Conservation (phyloP, 2,113 vertebrate species). For the Pomatostomus ruficeps region DNA sequence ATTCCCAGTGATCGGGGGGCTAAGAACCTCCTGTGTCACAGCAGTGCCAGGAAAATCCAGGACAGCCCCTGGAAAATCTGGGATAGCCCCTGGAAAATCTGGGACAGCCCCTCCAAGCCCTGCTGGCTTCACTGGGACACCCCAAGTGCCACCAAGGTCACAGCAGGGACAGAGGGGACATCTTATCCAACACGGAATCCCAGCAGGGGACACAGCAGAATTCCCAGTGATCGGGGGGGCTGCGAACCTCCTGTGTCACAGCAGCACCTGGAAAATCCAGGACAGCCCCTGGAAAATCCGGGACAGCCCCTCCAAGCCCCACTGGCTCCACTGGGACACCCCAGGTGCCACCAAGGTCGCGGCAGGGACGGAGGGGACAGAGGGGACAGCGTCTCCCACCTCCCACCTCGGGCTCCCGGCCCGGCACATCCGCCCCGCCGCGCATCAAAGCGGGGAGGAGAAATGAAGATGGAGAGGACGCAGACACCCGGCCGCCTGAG, state of each 20-base stretch:
- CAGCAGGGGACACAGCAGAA: background rate
- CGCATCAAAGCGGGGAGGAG: background rate
- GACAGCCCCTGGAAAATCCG: background rate
- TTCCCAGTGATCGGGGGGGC: background rate
- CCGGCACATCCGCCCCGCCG: background rate
- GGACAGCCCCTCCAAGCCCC: background rate
- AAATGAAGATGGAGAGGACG: slow-evolving; percentile 15
- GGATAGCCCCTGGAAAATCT: no score
- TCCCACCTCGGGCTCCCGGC: background rate
- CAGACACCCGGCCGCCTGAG: background rate
- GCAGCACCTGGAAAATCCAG: background rate
- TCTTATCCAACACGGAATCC: background rate
- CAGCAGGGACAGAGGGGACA: no score
- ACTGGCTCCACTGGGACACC: fast-evolving
- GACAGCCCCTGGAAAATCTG: no score
- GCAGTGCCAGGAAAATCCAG: no score
- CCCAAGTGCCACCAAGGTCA: no score
- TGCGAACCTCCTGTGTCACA: background rate
- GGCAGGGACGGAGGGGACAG: background rate
- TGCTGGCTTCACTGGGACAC: no score
- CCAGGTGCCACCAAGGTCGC: background rate
- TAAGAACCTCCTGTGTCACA: no score
- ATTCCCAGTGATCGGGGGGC: no score
- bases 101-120: no score
- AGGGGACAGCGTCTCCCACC: background rate